Conservation (phyloP, 2,113 vertebrate genomes). For the Salvelinus namaycush region DNA sequence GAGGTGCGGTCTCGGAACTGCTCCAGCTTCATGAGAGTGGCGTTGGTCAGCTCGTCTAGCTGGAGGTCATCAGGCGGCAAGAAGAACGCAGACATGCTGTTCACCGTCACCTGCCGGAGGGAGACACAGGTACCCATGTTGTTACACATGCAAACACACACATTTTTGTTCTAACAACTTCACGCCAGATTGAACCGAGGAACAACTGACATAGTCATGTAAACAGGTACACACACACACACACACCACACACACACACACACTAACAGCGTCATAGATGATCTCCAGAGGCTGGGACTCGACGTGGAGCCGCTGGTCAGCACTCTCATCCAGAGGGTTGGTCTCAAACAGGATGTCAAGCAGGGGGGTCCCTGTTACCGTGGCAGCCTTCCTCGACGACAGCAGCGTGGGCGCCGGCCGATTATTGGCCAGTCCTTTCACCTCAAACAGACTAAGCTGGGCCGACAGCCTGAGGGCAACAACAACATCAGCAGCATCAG, state of each 20-base stretch:
- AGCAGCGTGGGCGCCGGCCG: constrained; percentile 80
- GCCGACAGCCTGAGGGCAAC: constrained; percentile 79
- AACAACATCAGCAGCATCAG: not conserved
- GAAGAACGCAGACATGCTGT: constrained; percentile 90
- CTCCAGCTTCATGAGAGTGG: constrained; percentile 94
- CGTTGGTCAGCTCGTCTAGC: constrained; percentile 90
- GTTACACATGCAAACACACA: no score
- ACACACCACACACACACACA: no score
- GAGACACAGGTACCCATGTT: no score
- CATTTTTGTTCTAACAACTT: no score
- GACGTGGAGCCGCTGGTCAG: constrained; percentile 85
- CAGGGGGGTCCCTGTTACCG: constrained; percentile 74
- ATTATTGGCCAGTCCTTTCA: constrained; percentile 79
- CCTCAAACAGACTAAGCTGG: constrained; percentile 84
- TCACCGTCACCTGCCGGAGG: constrained; percentile 84
- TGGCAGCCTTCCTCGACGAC: constrained; percentile 75
- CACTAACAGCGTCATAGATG: constrained; percentile 91
- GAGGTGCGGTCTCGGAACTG: constrained; percentile 95
- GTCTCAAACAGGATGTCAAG: constrained; percentile 91
- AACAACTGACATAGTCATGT: not conserved
- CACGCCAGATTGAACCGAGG: not conserved
- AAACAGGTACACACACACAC: no score
- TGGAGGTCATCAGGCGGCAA: constrained; percentile 87
- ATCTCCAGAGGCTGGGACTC: constrained; percentile 94
- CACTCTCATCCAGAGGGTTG: constrained; percentile 87